Conservation (phyloP, 2,888 invertebrate genomes). For the Opisthograptis luteolata region DNA sequence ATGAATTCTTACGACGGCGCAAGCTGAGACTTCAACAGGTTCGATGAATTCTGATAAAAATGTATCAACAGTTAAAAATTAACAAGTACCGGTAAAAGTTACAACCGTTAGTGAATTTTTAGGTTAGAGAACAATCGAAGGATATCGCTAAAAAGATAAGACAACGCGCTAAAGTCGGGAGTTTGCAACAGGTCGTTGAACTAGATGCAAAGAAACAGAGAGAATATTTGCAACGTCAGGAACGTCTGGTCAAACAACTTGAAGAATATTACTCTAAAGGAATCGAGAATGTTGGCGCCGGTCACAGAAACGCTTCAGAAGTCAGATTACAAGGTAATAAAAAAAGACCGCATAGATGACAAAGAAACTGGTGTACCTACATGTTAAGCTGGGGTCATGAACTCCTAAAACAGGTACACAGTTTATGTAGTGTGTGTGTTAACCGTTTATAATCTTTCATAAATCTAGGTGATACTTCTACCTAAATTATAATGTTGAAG, state of each 20-base stretch:
- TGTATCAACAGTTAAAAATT: slow-evolving; percentile 33
- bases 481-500: too few relatives aligned
- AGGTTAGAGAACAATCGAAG: slow-evolving; percentile 82
- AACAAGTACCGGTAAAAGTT: slow-evolving; percentile 24
- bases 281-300: slow-evolving; percentile 63
- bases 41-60: slow-evolving; percentile 41
- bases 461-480: too few relatives aligned
- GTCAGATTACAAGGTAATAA: slow-evolving; percentile 51
- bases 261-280: slow-evolving; percentile 66
- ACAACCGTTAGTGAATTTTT: slow-evolving; percentile 44
- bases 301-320: slow-evolving; percentile 65
- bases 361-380: too few relatives aligned
- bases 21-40: slow-evolving; percentile 80
- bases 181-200: slow-evolving; percentile 59
- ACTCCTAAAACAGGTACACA: too few relatives aligned
- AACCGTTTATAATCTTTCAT: too few relatives aligned
- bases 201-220: slow-evolving; percentile 65
- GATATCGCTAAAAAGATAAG: slow-evolving; percentile 78
- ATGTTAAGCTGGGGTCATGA: too few relatives aligned
- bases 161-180: slow-evolving; percentile 72
- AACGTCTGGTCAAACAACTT: slow-evolving; percentile 66
- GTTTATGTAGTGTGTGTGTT: too few relatives aligned
- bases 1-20: slow-evolving; percentile 75
- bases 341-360: not conserved
- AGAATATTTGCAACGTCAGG: slow-evolving; percentile 68